A percentile compares a stretch with the other conserved stretches of the same genome.
Conservation (phyloP, 2,797 vertebrate species). For the Sebastes dallii region DNA sequence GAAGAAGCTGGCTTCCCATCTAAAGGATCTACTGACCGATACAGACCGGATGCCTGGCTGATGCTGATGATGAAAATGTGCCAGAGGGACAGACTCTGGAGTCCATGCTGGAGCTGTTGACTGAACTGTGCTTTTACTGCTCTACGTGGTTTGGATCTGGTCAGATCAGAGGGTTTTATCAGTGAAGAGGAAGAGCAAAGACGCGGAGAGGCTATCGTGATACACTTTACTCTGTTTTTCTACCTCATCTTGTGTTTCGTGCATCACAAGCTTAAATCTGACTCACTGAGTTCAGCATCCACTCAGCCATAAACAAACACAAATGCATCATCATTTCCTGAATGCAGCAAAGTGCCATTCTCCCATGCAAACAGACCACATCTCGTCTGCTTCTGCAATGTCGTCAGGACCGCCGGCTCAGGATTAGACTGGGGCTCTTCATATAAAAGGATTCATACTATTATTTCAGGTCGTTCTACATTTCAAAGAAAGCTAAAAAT, state of each 20-base stretch:
- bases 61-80: conserved; percentile 52
- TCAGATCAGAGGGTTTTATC: neutral
- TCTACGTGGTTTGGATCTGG: conserved; percentile 9
- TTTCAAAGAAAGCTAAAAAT: conserved; percentile 42
- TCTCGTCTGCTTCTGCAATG: conserved; percentile 21
- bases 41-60: conserved; percentile 38
- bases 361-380: conserved; percentile 11
- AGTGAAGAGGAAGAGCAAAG: conserved; percentile 10
- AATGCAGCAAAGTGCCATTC: conserved; percentile 21
- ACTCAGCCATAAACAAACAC: conserved; percentile 38
- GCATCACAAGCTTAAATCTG: conserved; percentile 42
- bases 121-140: conserved; percentile 15
- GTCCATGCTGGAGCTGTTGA: conserved; percentile 25
- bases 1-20: conserved; percentile 38
- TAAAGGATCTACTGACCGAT: conserved; percentile 43
- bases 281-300: conserved; percentile 56
- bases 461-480: conserved; percentile 29
- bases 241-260: conserved; percentile 16
- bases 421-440: neutral
- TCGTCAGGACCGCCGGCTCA: neutral
- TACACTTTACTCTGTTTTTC: neutral
- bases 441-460: conserved; percentile 26
- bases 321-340: conserved; percentile 40
- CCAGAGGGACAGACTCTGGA: conserved; percentile 7
- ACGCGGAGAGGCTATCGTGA: neutral